These are phyloP conservation scores for Cotesia chilonis DNA, from an alignment of 1,140 invertebrate species.

Conservation along the genomic window DNA sequence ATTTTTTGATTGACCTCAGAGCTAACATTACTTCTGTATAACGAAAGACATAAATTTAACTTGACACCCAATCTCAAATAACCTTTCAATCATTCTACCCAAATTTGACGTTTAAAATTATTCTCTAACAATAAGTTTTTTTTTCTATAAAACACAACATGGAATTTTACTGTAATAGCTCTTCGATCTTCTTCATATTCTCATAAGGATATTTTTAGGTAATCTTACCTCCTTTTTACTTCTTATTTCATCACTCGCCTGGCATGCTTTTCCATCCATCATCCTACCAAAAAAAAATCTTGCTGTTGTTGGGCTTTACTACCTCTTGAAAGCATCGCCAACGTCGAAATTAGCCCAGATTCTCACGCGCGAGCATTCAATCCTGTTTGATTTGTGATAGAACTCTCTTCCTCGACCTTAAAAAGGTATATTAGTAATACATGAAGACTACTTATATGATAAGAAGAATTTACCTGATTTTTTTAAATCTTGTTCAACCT, in stretches of 20 bases:
- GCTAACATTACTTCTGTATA: no score
- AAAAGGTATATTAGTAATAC: background rate
- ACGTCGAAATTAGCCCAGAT: slow-evolving; percentile 15
- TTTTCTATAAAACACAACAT: background rate
- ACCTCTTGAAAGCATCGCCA: slow-evolving; percentile 5
- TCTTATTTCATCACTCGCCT: slow-evolving; percentile 4
- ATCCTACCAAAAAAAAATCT: slow-evolving; percentile 33
- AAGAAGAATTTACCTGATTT: no score
- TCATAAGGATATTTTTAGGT: background rate
- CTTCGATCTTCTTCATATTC: slow-evolving; percentile 29
- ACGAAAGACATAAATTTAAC: no score
- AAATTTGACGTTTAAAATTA: background rate
- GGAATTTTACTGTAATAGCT: background rate
- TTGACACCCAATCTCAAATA: no score
- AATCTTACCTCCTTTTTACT: background rate
- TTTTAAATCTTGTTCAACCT: background rate
- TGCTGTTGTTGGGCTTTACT: slow-evolving; percentile 23
- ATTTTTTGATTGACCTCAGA: no score
- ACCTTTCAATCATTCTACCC: background rate
- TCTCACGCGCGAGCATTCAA: slow-evolving; percentile 36
- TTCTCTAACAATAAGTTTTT: background rate
- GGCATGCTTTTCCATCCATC: slow-evolving; percentile 23
- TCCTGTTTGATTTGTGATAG: slow-evolving; percentile 37
- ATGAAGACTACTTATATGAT: background rate
- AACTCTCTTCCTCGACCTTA: background rate